Conservation (phyloP, 2,888 invertebrate species). For the Pimpla rufipes region DNA sequence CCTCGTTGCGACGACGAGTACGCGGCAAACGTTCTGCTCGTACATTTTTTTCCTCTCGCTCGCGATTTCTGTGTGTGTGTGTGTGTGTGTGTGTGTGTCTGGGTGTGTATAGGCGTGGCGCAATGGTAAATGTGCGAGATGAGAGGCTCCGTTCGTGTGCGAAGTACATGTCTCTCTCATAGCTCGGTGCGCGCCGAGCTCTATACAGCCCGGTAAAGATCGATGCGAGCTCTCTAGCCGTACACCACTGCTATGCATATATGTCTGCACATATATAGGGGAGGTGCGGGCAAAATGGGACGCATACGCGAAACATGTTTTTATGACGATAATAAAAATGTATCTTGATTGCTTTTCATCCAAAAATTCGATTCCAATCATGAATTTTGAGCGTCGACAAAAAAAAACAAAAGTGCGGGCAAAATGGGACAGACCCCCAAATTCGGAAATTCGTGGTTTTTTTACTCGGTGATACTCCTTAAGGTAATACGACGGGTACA, state of each 20-base stretch:
- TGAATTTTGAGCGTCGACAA: too few relatives aligned
- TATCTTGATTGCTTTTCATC: too few relatives aligned
- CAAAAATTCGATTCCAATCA: too few relatives aligned
- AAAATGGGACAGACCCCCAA: too few relatives aligned
- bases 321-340: too few relatives aligned
- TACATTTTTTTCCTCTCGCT: conserved; percentile 27
- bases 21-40: conserved; percentile 22
- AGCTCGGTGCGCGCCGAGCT: conserved; percentile 41
- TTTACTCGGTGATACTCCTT: too few relatives aligned
- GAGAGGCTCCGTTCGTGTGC: conserved; percentile 29
- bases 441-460: too few relatives aligned
- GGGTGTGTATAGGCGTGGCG: conserved; percentile 17
- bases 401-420: too few relatives aligned
- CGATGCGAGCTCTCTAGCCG: conserved; percentile 58
- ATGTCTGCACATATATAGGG: conserved; percentile 11
- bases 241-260: conserved; percentile 28
- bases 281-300: too few relatives aligned
- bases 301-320: too few relatives aligned
- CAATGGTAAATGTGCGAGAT: conserved; percentile 12
- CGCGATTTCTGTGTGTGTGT: conserved; percentile 32
- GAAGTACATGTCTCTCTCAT: conserved; percentile 43
- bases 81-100: conserved; percentile 1
- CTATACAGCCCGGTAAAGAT: conserved; percentile 59
- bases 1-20: conserved; percentile 2
- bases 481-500: too few relatives aligned